Percentiles rank a stretch among this genome's conserved stretches.
Evolutionary conservation across 2,797 vertebrate species (phyloP).

Genomic region (Crenuchus spilurus): DNA sequence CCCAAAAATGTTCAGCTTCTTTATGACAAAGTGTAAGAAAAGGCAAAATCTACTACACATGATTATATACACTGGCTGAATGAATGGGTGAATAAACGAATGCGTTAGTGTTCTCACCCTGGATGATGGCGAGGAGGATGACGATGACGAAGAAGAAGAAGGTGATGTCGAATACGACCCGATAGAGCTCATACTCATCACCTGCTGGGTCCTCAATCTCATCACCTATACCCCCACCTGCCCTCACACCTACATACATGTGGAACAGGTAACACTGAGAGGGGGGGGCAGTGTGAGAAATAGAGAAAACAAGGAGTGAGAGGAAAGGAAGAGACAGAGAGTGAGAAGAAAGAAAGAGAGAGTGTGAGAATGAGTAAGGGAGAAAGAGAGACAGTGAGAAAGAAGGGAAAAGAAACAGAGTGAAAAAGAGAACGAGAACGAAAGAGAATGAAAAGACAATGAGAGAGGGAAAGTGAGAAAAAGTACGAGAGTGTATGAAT

Average conservation of each 20-base stretch:
- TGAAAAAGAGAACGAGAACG: neutral
- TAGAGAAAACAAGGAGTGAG: neutral
- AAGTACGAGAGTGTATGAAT: no score
- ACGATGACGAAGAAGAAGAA: conserved; percentile 97
- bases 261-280: conserved; percentile 92
- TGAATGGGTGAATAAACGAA: neutral
- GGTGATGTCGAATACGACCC: conserved; percentile 94
- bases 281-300: no score
- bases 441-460: neutral
- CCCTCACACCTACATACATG: conserved; percentile 94
- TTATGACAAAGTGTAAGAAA: no score
- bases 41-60: neutral
- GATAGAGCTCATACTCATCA: conserved; percentile 91
- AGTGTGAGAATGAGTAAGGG: no score
- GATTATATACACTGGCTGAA: neutral
- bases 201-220: conserved; percentile 94
- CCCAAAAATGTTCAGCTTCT: no score
- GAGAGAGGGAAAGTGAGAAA: neutral
- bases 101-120: conserved; percentile 84
- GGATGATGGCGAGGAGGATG: conserved; percentile 93
- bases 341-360: no score
- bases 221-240: conserved; percentile 92
- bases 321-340: no score
- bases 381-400: neutral
- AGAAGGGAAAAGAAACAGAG: neutral